Evolutionary conservation across 2,797 vertebrate species (phyloP), one percentile per base, ranked within the genome.

Genomic region (Lagorchestes hirsutus): DNA sequence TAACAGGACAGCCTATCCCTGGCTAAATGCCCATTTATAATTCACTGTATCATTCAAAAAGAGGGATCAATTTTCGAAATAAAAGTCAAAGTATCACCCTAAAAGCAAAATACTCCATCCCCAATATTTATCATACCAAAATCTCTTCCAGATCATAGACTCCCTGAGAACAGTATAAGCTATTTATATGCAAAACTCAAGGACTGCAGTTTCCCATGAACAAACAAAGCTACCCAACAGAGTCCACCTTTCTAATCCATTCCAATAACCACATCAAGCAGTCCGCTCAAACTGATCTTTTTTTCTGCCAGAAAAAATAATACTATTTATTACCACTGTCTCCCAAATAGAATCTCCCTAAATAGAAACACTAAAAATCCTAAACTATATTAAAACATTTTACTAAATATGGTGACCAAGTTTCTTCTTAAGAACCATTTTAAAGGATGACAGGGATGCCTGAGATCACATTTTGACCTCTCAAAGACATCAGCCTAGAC

Each of bases 1-100:
- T 31, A 55, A 90, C 91, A 93, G 92, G 92, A 91, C 40, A 96
- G 97, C 52, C 55, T n/a, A 96, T 97, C 96, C 95, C 92, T 93
- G 91, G 31, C 52, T 50, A 59, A 54, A 56, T 1, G 12, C 82
- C 55, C 90, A 96, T 95, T 55, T 55, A 91, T 40, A 56, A 62
- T 40, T 50, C 67, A 94, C 2, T 59, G 90, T 16, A 92, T 46
- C 46, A 94, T 56, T 74, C 62, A 90, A 46, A 67, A 74, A 93
- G 62, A 54, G 22, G 22, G 0, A 11, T 29, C 91, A 27, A 92
- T 92, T 58, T 93, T 67, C 54, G 56, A 96, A 95, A 94, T 29
- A 54, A 96, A 95, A 96, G 95, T 58, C n/a, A n/a, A 92, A 74
- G 4, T 46, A 93, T 92, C 62, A 92, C 55, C 6, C 58, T 50